Evolutionary conservation across 2,888 invertebrate genomes (phyloP), one percentile per base, ranked within the genome.

Genomic region (Troglohyphantes excavatus): DNA sequence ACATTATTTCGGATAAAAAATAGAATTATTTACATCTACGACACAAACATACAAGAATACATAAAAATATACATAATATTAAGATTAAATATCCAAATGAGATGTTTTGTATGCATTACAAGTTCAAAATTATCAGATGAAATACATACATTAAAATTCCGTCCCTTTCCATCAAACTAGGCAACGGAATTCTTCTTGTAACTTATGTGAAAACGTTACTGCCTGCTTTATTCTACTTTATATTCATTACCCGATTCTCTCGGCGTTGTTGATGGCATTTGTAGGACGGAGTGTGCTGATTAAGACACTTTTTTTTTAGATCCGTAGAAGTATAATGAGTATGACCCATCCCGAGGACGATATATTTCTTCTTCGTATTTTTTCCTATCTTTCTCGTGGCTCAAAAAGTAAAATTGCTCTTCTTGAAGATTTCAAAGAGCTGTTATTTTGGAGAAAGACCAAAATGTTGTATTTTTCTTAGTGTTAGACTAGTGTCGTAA

Each of bases 401-500:
- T 53, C 39, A 3, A 70, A 70, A 82, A 70, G 46, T 46, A 82
- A 67, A 75, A 65, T 63, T 61, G 79, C 65, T 17, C 65, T 87
- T 39, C 67, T 21, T 61, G 43, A 70, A 26, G 87, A 61, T 87
- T 72, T 33, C 43, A 63, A 79, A 87, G 70, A 39, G 78, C 26
- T 78, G 63, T 87, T 87, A 72, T 79, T 63, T 87, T 87, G 87
- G 87, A 70, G 43, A 33, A 33, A 26, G 43, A 63, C 87, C 87
- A 87, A 87, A 82, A 23, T 61, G 68, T 67, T 79, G 21, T 43
- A 79, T 81, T 21, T 68, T 81, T 23, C 27, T 29, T 26, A 29
- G 27, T 27, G 46, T 59, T 26, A 27, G 13, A 11, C 17, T 39
- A 19, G 23, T 46, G 46, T 81, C 68, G 53, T 81, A 70, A 81